Base-by-base conservation (phyloP, 2,797 vertebrate species). In the Peromyscus melanophrys region DNA sequence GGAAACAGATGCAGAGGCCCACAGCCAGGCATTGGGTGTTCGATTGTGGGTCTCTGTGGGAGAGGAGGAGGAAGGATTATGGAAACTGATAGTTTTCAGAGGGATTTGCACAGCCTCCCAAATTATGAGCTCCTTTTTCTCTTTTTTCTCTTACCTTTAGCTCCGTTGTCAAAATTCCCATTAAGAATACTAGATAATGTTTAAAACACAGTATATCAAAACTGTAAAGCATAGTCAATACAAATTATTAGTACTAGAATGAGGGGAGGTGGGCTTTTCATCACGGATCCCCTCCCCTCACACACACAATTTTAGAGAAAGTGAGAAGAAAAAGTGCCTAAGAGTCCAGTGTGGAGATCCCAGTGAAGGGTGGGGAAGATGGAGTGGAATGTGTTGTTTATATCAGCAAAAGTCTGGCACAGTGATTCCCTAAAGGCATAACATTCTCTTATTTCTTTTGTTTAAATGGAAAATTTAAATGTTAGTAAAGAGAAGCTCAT, bases 131-230 rank as follows among this genome's bases (percentile, higher is more conserved):
- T 78, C 27, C n/a, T 52, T 90, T 19, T 14, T 71, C 49, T 49
- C 46, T 49, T 49, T 49, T 49, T 49, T 49, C 19, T 61, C 43
- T 49, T 55, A 19, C 16, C n/a, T 92, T 40, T 10, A 86, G 19
- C 16, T 73, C 17, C 14, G 9, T 55, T 73, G 67, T 80, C 46
- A 77, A 65, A 91, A 40, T 95, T 90, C 23, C 46, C 87, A 91
- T 94, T 93, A 82, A 77, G n/a, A 0, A 49, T 52, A 69, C 85
- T 95, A 31, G 25, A 92, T 73, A 83, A 37, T 52, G 46, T 89
- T 93, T 34, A 89, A 89, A 96, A 67, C 27, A 69, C 5, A 52
- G 23, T 27, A 49, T 77, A 40, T 73, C 7, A 13, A 73, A 89
- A 73, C 6, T 84, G 4, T 52, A 85, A 96, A 88, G 67, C 52